Evolutionary conservation across 1,140 invertebrate genomes (phyloP), one percentile per base, ranked within the genome.

Genomic region (Drosophila willistoni): DNA sequence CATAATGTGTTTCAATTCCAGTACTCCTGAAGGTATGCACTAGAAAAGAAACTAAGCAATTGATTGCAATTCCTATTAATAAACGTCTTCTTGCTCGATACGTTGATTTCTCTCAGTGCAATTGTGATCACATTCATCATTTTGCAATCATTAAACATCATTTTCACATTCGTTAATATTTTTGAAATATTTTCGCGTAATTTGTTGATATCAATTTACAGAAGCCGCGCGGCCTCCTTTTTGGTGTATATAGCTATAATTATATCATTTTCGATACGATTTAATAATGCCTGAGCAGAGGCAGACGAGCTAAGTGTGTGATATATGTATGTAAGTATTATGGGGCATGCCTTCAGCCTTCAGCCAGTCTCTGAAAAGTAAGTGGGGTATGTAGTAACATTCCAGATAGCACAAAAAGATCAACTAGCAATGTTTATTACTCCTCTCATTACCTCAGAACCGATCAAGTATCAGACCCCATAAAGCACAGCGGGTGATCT

Each of bases 201-300:
- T 84, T 89, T 89, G 77, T 89, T 89, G 85, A 89, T 89, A 89
- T 89, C 84, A 89, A 89, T 89, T 89, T 89, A 89, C 84, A 87
- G 83, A 87, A 77, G 77, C 59, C 68, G 67, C 22, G 51, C 57
- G 39, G 41, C 34, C 61, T 62, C 12, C 60, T 62, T 62, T 64
- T 42, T 62, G 51, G 67, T 51, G 44, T 51, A 12, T 51, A 51
- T 51, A 51, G 22, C 73, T 81, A 89, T 89, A 89, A 89, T 89
- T 89, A 89, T 89, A 90, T 89, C 84, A 89, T 89, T 89, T 51
- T 89, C 85, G 84, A 89, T 59, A 36, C 29, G 56, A 51, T 87
- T 87, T 84, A 86, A 87, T 80, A 47, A 81, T 82, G 36, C 36
- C 36, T 39, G 83, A 79, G 76, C 76, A 51, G 17, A 51, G 44